phyloP scores from a whole-genome alignment of 2,797 vertebrate species.

The Siniperca scherzeri region DNA sequence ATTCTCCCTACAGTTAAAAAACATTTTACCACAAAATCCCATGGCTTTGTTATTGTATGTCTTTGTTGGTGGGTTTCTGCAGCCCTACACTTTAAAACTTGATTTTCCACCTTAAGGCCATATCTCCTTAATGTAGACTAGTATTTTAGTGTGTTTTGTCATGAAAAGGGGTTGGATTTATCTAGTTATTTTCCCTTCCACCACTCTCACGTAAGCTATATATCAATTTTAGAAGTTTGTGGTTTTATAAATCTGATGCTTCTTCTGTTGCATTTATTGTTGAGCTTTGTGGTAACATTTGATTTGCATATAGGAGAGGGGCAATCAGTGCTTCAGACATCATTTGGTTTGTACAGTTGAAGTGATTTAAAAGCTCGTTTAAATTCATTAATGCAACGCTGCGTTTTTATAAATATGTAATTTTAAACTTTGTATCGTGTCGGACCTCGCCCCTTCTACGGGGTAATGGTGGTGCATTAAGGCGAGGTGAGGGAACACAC shows the following conservation, averaged over 20 bases:
- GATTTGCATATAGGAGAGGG: constrained; percentile 6
- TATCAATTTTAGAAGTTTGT: neutral
- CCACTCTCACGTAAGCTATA: neutral
- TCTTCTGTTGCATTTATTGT: neutral
- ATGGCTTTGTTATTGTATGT: constrained; percentile 57
- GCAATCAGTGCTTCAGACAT: constrained; percentile 1
- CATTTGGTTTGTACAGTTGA: neutral
- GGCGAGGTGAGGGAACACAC: constrained; percentile 73
- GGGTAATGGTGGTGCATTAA: constrained; percentile 71
- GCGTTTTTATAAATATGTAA: constrained; percentile 1
- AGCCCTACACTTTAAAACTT: constrained; percentile 42
- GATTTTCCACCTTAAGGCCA: constrained; percentile 43
- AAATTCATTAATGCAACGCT: neutral
- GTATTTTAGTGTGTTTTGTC: neutral
- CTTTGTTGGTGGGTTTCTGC: constrained; percentile 47
- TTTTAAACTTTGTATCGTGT: constrained; percentile 45
- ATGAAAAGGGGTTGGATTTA: neutral
- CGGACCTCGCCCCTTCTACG: constrained; percentile 57
- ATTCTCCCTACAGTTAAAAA: constrained; percentile 52
- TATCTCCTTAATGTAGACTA: neutral
- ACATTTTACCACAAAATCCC: constrained; percentile 46
- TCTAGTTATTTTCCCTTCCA: neutral
- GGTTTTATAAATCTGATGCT: constrained; percentile 2
- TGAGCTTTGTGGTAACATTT: constrained; percentile 31
- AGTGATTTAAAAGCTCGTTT: neutral